Evolutionary conservation across 2,888 invertebrate genomes (phyloP), one percentile per base, ranked within the genome.

Genomic region (Aricia artaxerxes): DNA sequence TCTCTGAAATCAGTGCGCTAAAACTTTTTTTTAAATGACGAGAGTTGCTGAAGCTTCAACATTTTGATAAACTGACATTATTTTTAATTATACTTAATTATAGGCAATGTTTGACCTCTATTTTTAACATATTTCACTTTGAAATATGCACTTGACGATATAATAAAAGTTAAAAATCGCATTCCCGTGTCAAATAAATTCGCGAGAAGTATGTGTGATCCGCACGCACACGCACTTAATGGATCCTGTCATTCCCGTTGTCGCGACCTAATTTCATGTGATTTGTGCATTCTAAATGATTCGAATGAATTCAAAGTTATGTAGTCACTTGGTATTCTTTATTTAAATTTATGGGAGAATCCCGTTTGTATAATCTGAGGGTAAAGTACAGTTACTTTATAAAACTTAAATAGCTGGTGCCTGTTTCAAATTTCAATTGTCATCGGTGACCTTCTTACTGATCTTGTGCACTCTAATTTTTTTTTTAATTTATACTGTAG

Each of bases 121-220:
- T 44, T 7, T 44, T 6, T 7, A 24, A 24, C 24, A 44, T 44
- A 44, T 44, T 44, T 1, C 1, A 44, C 44, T 53, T 4, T 0
- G 3, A 53, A 24, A 24, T 24, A 24, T 24, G 53, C 13, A 53
- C 13, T 13, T 13, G 13, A 53, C 53, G 1, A 53, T 13, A 2
- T 13, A 53, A 53, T 53, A 2, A 53, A 0, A 53, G 44, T 2
- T 53, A 4, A 61, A 7, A 24, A 61, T 49, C 4, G 11, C 31
- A 49, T 49, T 75, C 49, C 75, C 3, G 31, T 49, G 75, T 13
- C 49, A 49, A 75, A 75, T 75, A 31, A 75, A 75, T 75, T 53
- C 13, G 1, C 9, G 49, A 24, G n/a, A 24, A 24, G 1, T 53
- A 24, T 13, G 49, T 53, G 4, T 44, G 44, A 44, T 44, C n/a